Evolutionary conservation across 2,797 vertebrate species (phyloP), one percentile per base, ranked within the genome.

Genomic region (Sebastes minor): DNA sequence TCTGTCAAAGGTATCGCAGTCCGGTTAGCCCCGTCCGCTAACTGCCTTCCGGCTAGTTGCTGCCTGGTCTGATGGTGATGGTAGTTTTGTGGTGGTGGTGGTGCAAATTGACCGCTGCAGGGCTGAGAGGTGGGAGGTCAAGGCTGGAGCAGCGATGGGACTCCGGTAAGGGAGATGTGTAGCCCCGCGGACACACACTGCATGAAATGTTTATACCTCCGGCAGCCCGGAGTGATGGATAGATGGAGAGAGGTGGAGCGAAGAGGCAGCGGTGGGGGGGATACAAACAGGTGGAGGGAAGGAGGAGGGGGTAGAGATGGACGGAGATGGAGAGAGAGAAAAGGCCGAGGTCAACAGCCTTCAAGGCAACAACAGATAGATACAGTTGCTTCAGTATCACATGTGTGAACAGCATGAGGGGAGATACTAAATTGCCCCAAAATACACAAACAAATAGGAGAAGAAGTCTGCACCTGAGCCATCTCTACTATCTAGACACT

Each of bases 181-280:
- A 55, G 74, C 84, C 89, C 75, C 2, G 35, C 6, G 8, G 84
- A 84, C 46, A 60, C 35, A 7, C 55, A 8, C 71, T 76, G n/a
- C 63, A 62, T 80, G 74, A 82, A 79, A 80, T 86, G 83, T 84
- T 86, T 71, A 73, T 74, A 67, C 74, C 56, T 57, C 69, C 8
- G 33, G 46, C 46, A 22, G 74, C 74, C 38, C 3, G 69, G 46
- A 81, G 64, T 62, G 81, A 84, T 68, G 59, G 74, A 67, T 53
- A 22, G 80, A 70, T 49, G 63, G 18, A 22, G 68, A 28, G 79
- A 80, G 42, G 30, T 10, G 18, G 27, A 78, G 56, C 9, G 22
- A 70, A 25, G 59, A 61, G 66, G 68, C 3, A 67, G 35, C 14
- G 8, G n/a, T 49, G 38, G 49, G n/a, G 55, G 77, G 14, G 42